phyloP scores from a whole-genome alignment of 2,888 invertebrate species.

The Scrobipalpa costella region DNA sequence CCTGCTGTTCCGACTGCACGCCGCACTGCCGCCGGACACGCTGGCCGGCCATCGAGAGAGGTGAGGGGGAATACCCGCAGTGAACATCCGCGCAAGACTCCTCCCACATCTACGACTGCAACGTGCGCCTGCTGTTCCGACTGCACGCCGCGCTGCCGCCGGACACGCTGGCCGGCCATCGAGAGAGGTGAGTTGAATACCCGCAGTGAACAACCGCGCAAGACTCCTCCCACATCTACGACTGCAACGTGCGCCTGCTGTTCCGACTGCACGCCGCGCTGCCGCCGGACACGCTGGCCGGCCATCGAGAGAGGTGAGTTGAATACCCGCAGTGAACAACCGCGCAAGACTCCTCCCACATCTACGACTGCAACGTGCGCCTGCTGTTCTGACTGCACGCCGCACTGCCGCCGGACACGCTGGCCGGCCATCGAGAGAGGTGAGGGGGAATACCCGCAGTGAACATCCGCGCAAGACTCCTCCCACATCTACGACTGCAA shows the following conservation, averaged over 20 bases:
- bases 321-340: too few relatives aligned
- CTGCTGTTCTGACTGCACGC: slow-evolving; percentile 97
- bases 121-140: slow-evolving; percentile 97
- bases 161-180: slow-evolving; percentile 93
- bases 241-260: too few relatives aligned
- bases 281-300: too few relatives aligned
- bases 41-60: slow-evolving; percentile 94
- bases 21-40: slow-evolving; percentile 93
- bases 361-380: slow-evolving; percentile 98
- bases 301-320: too few relatives aligned
- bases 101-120: slow-evolving; percentile 97
- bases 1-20: slow-evolving; percentile 96
- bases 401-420: slow-evolving; percentile 93
- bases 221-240: too few relatives aligned
- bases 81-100: slow-evolving; percentile 97
- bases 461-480: too few relatives aligned
- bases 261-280: too few relatives aligned
- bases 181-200: slow-evolving; percentile 84
- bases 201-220: too few relatives aligned
- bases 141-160: slow-evolving; percentile 95
- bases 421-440: slow-evolving; percentile 94
- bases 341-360: slow-evolving; percentile 95
- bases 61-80: slow-evolving; percentile 46
- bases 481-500: too few relatives aligned
- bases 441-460: too few relatives aligned